Conservation (phyloP, 2,888 invertebrate species). For the Arctia plantaginis region DNA sequence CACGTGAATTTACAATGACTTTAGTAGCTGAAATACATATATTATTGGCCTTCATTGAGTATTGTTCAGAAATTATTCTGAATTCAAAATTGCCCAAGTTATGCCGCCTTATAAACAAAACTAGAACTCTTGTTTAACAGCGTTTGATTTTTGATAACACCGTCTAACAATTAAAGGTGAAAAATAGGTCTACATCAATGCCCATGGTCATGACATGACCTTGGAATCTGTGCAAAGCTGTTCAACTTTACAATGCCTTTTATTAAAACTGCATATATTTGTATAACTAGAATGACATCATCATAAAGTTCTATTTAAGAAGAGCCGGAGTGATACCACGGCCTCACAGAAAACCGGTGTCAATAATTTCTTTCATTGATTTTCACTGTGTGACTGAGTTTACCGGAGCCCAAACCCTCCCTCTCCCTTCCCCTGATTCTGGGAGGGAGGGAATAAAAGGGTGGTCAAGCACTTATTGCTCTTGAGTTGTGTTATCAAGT, state of each 20-base stretch:
- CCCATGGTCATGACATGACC: neutral
- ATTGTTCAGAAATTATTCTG: conserved; percentile 15
- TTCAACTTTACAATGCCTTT: neutral
- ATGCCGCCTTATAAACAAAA: conserved; percentile 70
- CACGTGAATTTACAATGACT: conserved; percentile 44
- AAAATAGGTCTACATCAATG: neutral
- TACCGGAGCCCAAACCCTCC: neutral
- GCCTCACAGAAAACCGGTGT: neutral
- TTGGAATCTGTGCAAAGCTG: neutral
- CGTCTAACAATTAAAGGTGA: neutral
- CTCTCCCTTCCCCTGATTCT: no score
- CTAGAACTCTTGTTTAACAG: conserved; percentile 64
- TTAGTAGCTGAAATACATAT: conserved; percentile 29
- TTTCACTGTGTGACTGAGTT: neutral
- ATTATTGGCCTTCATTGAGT: conserved; percentile 9
- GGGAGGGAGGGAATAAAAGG: no score
- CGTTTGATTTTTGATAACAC: neutral
- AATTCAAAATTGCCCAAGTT: conserved; percentile 35
- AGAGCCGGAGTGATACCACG: neutral
- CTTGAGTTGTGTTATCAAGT: neutral
- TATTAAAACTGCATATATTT: neutral
- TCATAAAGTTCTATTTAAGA: neutral
- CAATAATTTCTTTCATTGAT: neutral
- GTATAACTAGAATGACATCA: neutral
- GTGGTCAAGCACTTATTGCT: neutral